Percentiles rank a stretch among this genome's conserved stretches.
Evolutionary conservation across 2,797 vertebrate genomes (phyloP).

Genomic region (Hypotaenidia philippensis): DNA sequence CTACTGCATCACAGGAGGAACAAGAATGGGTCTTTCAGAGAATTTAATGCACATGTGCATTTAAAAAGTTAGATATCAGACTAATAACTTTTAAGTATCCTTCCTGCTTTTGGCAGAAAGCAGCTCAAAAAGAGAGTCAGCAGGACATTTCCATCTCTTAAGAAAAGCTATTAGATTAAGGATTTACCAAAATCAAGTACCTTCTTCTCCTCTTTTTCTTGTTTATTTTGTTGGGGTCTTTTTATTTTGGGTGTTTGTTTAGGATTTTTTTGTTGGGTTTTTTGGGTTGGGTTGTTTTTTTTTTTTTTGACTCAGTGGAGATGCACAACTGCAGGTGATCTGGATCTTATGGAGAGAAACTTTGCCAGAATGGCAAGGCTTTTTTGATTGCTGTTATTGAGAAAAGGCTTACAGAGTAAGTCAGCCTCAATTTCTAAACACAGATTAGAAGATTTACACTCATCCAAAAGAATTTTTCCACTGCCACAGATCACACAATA

Average conservation of each 20-base stretch:
- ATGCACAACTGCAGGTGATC: neutral
- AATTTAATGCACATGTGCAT: neutral
- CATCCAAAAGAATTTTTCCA: neutral
- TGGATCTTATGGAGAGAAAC: neutral
- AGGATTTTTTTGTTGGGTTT: too few species aligned
- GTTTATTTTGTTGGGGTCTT: too few species aligned
- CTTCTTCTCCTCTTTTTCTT: neutral
- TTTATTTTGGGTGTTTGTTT: too few species aligned
- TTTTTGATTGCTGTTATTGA: neutral
- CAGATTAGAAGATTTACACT: neutral
- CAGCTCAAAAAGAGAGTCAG: neutral
- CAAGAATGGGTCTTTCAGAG: neutral
- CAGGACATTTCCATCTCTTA: neutral
- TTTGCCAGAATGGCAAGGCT: neutral
- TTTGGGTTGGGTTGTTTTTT: neutral
- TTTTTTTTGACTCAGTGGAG: neutral
- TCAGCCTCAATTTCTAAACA: neutral
- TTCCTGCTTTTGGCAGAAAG: neutral
- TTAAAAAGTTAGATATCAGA: neutral
- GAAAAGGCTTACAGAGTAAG: neutral
- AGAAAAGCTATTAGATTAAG: neutral
- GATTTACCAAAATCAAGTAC: neutral
- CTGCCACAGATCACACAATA: accelerated
- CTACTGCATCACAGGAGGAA: neutral
- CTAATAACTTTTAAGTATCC: neutral